Conservation (phyloP, 1,140 invertebrate species). For the Trinorchestia longiramus region DNA sequence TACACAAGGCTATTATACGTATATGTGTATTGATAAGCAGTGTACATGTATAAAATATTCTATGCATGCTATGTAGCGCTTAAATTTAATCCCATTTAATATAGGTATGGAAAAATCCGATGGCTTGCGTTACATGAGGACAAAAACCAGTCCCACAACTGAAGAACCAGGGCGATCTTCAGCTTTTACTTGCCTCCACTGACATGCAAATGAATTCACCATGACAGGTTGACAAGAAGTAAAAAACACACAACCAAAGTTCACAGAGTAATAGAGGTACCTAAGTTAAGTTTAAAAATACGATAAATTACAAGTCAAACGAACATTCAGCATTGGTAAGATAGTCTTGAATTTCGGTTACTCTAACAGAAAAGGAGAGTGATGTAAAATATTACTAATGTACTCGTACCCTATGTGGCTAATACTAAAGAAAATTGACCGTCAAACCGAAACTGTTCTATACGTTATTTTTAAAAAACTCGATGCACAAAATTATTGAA, state of each 20-base stretch:
- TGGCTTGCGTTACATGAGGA: background rate
- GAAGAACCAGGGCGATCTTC: background rate
- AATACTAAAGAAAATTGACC: background rate
- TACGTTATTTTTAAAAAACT: background rate
- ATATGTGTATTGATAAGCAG: no score
- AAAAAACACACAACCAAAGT: background rate
- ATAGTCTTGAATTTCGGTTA: background rate
- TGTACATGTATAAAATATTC: no score
- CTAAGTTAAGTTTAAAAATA: background rate
- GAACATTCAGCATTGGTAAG: background rate
- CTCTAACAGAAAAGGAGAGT: background rate
- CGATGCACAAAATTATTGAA: background rate
- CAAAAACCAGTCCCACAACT: background rate
- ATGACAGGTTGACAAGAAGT: background rate
- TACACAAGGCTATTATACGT: no score
- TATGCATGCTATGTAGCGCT: background rate
- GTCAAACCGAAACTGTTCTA: background rate
- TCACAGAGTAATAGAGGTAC: background rate
- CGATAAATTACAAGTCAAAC: background rate
- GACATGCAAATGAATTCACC: background rate
- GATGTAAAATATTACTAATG: background rate
- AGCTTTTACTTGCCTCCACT: background rate
- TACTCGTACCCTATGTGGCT: background rate
- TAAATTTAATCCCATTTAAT: background rate
- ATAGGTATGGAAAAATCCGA: background rate